A percentile compares a stretch with the other conserved stretches of the same genome.
phyloP scores from a whole-genome alignment of 2,888 invertebrate genomes.

The Trichacis sp. region DNA sequence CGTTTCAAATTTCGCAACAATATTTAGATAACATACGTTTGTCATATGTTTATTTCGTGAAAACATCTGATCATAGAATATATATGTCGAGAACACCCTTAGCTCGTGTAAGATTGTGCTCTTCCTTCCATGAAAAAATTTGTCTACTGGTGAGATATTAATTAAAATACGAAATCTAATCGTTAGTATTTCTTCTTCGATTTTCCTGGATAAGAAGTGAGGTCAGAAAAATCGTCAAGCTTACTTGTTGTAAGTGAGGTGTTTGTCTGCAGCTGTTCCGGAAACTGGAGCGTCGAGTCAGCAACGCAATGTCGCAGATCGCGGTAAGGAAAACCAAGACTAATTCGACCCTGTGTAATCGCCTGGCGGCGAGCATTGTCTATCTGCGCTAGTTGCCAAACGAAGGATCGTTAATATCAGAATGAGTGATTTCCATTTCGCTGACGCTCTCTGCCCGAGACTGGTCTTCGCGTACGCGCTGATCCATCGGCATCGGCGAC shows the following conservation, averaged over 20 bases:
- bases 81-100: no score
- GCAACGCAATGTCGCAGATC: slow-evolving; percentile 61
- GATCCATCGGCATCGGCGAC: slow-evolving; percentile 43
- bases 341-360: slow-evolving; percentile 62
- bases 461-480: slow-evolving; percentile 37
- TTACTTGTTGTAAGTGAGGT: slow-evolving; percentile 63
- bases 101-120: no score
- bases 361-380: slow-evolving; percentile 57
- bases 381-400: slow-evolving; percentile 34
- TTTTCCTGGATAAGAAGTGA: no score
- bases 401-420: slow-evolving; percentile 36
- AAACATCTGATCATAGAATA: no score
- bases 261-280: slow-evolving; percentile 59
- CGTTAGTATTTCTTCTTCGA: no score
- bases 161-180: no score
- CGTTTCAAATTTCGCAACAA: no score
- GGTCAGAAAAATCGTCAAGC: no score
- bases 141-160: no score
- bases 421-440: slow-evolving; percentile 36
- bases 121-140: no score
- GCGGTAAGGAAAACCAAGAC: slow-evolving; percentile 62
- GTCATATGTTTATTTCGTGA: no score
- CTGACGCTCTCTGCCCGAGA: slow-evolving; percentile 36
- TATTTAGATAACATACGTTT: no score
- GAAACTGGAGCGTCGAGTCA: slow-evolving; percentile 63